phyloP scores from a whole-genome alignment of 2,113 vertebrate species.

The Sinocyclocheilus anshuiensis region DNA sequence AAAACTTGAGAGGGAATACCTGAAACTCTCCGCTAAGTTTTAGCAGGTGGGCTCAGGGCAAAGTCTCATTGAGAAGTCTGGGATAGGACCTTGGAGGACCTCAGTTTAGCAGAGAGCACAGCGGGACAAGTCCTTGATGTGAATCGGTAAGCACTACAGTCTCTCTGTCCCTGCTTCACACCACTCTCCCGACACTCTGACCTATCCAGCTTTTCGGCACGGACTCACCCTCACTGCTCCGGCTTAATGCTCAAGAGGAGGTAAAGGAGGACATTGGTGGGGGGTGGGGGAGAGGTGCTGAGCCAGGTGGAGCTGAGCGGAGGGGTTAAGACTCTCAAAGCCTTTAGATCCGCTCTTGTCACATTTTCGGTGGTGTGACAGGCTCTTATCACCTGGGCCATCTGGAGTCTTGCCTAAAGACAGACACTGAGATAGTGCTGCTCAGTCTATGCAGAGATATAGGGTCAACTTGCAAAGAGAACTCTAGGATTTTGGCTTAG shows the following conservation, averaged over 20 bases:
- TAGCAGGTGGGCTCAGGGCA: conserved; percentile 25
- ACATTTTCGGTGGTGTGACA: conserved; percentile 65
- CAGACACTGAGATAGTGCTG: conserved; percentile 27
- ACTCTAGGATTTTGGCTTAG: too few relatives aligned
- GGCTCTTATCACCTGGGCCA: conserved; percentile 67
- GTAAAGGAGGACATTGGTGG: conserved; percentile 12
- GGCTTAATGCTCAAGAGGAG: conserved; percentile 27
- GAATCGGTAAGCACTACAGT: conserved; percentile 2
- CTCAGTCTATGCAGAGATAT: not conserved
- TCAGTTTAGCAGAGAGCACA: conserved; percentile 19
- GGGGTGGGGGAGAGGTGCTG: not conserved
- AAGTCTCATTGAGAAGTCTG: conserved; percentile 20
- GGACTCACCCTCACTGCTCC: conserved; percentile 29
- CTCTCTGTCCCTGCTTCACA: conserved; percentile 18
- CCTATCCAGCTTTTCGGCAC: not conserved
- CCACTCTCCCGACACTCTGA: conserved; percentile 25
- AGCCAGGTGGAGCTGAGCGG: conserved; percentile 28
- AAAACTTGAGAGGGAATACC: not conserved
- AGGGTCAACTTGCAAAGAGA: too few relatives aligned
- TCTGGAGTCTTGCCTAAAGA: conserved; percentile 61
- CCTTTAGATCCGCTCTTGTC: conserved; percentile 74
- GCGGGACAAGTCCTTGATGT: not conserved
- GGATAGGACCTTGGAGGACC: not conserved
- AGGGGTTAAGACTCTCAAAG: conserved; percentile 72
- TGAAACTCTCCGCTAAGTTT: conserved; percentile 11